phyloP scores from a whole-genome alignment of 2,888 invertebrate genomes.

The Hoplodrina blanda region DNA sequence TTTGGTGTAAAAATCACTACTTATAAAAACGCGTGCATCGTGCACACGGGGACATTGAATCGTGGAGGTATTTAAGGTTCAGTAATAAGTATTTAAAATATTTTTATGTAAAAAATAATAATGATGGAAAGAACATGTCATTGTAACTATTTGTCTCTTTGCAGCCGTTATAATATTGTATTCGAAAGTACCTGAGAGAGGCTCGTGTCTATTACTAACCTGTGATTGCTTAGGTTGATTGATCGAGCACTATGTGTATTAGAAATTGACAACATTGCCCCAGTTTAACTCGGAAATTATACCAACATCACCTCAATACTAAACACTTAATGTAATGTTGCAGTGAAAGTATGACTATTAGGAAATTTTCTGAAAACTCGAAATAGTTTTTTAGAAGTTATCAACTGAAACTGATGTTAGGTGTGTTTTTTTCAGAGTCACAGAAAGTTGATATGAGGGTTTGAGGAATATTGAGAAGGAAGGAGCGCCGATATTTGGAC shows the following conservation, averaged over 20 bases:
- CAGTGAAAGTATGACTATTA: not conserved
- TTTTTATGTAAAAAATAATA: too few relatives aligned
- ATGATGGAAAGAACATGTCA: too few relatives aligned
- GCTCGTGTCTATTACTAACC: not conserved
- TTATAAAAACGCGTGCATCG: too few relatives aligned
- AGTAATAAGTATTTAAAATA: too few relatives aligned
- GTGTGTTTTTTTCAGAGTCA: not conserved
- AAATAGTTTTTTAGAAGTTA: not conserved
- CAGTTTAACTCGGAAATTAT: slow-evolving; percentile 40
- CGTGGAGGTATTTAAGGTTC: too few relatives aligned
- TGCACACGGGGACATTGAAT: too few relatives aligned
- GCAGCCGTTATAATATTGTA: not conserved
- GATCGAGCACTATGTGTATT: slow-evolving; percentile 23
- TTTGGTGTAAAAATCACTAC: too few relatives aligned
- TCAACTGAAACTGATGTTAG: too few relatives aligned
- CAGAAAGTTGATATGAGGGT: not conserved
- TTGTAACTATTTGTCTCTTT: too few relatives aligned
- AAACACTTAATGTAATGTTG: slow-evolving; percentile 43
- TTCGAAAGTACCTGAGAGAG: not conserved
- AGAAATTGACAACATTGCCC: slow-evolving; percentile 38
- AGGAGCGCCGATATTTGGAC: not conserved
- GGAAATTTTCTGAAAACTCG: too few relatives aligned
- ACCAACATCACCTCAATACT: slow-evolving; percentile 40
- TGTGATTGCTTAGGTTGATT: slow-evolving; percentile 23
- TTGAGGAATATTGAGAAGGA: not conserved